Evolutionary conservation across 1,140 invertebrate genomes (phyloP), one percentile per base, ranked within the genome.

Genomic region (Danaus plexippus): DNA sequence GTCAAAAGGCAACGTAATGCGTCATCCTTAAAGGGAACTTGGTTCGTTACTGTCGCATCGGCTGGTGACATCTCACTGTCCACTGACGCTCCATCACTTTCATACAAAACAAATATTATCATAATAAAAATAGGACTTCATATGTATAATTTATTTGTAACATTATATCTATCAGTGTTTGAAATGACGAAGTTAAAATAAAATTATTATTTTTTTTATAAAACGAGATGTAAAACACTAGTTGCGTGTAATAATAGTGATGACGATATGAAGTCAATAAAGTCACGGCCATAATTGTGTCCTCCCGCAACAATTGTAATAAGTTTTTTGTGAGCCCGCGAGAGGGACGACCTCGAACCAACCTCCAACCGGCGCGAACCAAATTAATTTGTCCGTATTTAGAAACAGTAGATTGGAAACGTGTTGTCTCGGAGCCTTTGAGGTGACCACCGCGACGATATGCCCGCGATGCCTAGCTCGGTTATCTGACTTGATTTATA

Each of bases 1-100:
- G 75, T 81, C 78, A 83, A 83, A 78, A 79, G 69, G 69, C 71
- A 70, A 73, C 67, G 75, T 77, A 77, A 84, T 74, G 70, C 72
- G 69, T 55, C 64, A 56, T 61, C 78, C 80, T 67, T 81, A 81
- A 75, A 77, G 63, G 75, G 77, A 56, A 54, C 59, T 66, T 54
- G 63, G 71, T 80, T 84, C 80, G 78, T 84, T 84, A 84, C 77
- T 81, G 80, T 80, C 80, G 63, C 63, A 60, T 66, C 61, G 57
- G 62, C 61, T 49, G 15, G 61, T 67, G 72, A 80, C 75, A 61
- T 76, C 73, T 78, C 73, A 80, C 75, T 80, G 71, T 65, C 63
- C 57, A 67, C 61, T 64, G 63, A 68, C 59, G 59, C 54, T 73
- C 67, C 60, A 64, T 47, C 50, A 59, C 57, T 60, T 55, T 60